phyloP scores from a whole-genome alignment of 2,888 invertebrate species.

The Eupithecia centaureata region DNA sequence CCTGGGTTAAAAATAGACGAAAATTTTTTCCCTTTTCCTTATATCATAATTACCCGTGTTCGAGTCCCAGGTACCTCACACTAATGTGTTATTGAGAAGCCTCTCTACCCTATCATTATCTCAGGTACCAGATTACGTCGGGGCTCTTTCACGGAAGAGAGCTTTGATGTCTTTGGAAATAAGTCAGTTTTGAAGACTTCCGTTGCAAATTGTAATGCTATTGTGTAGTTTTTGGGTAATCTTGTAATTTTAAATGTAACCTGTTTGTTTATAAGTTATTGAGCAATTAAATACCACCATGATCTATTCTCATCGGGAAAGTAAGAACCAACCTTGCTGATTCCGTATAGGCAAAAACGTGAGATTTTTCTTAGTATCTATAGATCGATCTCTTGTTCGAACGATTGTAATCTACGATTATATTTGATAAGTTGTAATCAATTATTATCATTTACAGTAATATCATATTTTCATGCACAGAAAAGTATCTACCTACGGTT shows the following conservation, averaged over 20 bases:
- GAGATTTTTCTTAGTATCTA: not conserved
- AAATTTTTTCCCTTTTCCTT: not conserved
- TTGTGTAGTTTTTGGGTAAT: not conserved
- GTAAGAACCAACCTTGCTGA: not conserved
- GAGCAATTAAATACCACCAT: not conserved
- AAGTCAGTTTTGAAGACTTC: constrained; percentile 42
- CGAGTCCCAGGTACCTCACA: constrained; percentile 47
- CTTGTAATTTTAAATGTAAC: not conserved
- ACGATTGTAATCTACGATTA: too few species aligned
- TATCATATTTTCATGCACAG: too few species aligned
- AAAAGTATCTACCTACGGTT: too few species aligned
- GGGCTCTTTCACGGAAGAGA: constrained; percentile 61
- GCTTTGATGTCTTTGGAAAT: constrained; percentile 55
- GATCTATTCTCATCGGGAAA: not conserved
- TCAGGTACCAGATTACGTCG: constrained; percentile 67
- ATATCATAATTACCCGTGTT: constrained; percentile 23
- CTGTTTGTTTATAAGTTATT: not conserved
- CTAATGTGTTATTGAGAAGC: constrained; percentile 70
- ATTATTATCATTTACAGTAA: too few species aligned
- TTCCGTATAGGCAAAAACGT: not conserved
- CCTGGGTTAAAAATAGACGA: not conserved
- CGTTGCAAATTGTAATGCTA: not conserved
- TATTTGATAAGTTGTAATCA: too few species aligned
- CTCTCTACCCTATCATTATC: constrained; percentile 73
- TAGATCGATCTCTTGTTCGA: not conserved